Percentiles rank a stretch among this genome's conserved stretches.
Evolutionary conservation across 2,888 invertebrate genomes (phyloP).

Genomic region (Caenorhabditis japonica): DNA sequence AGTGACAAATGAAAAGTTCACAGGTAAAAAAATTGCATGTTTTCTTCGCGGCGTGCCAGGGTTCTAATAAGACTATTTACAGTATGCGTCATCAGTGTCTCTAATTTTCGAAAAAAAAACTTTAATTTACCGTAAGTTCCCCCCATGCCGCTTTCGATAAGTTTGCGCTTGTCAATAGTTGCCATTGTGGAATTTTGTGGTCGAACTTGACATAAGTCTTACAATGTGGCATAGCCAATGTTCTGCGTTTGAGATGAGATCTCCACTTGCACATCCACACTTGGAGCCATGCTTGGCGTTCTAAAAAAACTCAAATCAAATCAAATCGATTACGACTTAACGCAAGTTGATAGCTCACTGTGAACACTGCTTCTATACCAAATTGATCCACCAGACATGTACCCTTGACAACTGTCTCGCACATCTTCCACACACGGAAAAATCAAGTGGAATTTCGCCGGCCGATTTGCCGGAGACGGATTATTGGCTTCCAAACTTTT

Average conservation of each 20-base stretch:
- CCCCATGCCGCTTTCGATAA: constrained; percentile 99
- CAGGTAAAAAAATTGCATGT: no score
- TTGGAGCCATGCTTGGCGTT: constrained; percentile 21
- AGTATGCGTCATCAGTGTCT: no score
- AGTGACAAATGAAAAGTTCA: no score
- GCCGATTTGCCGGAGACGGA: constrained; percentile 3
- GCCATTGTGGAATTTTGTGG: constrained; percentile 61
- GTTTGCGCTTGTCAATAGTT: constrained; percentile 85
- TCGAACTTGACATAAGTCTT: constrained; percentile 78
- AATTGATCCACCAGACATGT: constrained; percentile 88
- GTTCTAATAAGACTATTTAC: no score
- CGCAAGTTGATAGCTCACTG: constrained; percentile 10
- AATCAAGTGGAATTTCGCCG: constrained; percentile 77
- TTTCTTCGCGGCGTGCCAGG: no score
- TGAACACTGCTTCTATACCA: constrained; percentile 86
- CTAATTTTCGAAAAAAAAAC: no score
- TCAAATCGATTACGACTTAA: no score
- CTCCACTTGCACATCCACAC: constrained; percentile 82
- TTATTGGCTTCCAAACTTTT: constrained; percentile 79
- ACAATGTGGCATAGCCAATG: constrained; percentile 92
- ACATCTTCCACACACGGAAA: constrained; percentile 90
- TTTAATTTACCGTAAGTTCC: constrained; percentile 79
- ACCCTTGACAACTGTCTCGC: constrained; percentile 86
- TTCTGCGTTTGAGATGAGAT: constrained; percentile 83
- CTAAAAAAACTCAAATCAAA: no score